Conservation (phyloP, 2,113 vertebrate species). For the Mus spicilegus region DNA sequence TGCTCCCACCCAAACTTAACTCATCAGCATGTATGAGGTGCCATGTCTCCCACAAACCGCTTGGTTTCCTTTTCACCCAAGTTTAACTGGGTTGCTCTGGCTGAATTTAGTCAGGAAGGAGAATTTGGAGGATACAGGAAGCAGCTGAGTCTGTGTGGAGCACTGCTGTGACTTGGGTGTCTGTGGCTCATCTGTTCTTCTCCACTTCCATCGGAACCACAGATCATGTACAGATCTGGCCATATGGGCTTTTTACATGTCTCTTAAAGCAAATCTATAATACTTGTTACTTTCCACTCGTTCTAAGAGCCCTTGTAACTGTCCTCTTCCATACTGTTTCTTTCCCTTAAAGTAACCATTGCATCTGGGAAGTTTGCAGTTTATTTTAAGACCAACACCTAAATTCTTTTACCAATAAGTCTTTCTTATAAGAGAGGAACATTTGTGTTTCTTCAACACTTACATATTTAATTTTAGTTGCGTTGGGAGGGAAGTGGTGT, state of each 20-base stretch:
- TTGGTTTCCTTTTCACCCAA: conserved; percentile 66
- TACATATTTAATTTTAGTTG: background rate
- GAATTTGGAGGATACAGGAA: conserved; percentile 28
- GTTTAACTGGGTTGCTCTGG: conserved; percentile 65
- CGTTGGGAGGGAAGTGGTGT: background rate
- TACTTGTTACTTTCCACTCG: background rate
- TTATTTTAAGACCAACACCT: conserved; percentile 48
- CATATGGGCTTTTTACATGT: background rate
- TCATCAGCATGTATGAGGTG: conserved; percentile 55
- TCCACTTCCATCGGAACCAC: background rate
- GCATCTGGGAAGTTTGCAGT: background rate
- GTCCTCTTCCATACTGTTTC: background rate
- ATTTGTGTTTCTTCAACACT: background rate
- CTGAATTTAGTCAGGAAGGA: conserved; percentile 53
- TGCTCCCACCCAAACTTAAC: conserved; percentile 54
- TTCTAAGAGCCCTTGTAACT: conserved; percentile 25
- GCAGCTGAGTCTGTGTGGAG: background rate
- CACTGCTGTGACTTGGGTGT: background rate
- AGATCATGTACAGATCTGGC: background rate
- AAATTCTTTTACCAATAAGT: background rate
- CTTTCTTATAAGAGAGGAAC: background rate
- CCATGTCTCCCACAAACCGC: conserved; percentile 45
- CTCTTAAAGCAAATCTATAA: conserved; percentile 6
- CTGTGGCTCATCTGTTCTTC: background rate
- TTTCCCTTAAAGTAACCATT: background rate